Conservation (phyloP, 2,113 vertebrate species). For the Heloderma charlesbogerti region DNA sequence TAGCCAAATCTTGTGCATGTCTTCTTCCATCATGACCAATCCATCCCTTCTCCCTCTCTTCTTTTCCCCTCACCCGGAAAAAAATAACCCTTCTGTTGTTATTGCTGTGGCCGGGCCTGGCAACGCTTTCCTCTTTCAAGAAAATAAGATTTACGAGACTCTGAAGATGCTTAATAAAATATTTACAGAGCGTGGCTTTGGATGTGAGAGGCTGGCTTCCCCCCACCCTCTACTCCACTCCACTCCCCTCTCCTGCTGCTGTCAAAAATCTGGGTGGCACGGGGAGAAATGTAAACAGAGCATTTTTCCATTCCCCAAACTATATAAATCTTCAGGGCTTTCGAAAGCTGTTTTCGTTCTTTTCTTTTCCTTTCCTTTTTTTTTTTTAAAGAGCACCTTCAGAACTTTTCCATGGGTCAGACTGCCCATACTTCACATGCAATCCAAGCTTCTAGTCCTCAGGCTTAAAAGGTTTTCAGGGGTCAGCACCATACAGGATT, state of each 20-base stretch:
- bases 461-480: too few species aligned
- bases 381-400: background rate
- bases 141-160: conserved; percentile 59
- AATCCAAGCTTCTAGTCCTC: too few species aligned
- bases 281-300: conserved; percentile 65
- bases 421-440: background rate
- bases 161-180: conserved; percentile 72
- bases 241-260: background rate
- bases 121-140: background rate
- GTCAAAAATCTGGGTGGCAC: conserved; percentile 69
- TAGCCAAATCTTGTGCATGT: conserved; percentile 40
- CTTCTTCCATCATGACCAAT: background rate
- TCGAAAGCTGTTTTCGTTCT: background rate
- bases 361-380: rapidly evolving
- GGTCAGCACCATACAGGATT: too few species aligned
- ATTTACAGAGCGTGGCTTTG: conserved; percentile 67
- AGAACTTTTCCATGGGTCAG: background rate
- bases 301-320: conserved; percentile 57
- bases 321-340: conserved; percentile 27
- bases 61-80: background rate
- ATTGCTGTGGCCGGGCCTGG: rapidly evolving
- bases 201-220: conserved; percentile 21
- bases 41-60: background rate
- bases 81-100: rapidly evolving
- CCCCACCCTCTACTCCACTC: background rate